Evolutionary conservation across 2,113 vertebrate genomes (phyloP).

Genomic region (Rallus limicola): DNA sequence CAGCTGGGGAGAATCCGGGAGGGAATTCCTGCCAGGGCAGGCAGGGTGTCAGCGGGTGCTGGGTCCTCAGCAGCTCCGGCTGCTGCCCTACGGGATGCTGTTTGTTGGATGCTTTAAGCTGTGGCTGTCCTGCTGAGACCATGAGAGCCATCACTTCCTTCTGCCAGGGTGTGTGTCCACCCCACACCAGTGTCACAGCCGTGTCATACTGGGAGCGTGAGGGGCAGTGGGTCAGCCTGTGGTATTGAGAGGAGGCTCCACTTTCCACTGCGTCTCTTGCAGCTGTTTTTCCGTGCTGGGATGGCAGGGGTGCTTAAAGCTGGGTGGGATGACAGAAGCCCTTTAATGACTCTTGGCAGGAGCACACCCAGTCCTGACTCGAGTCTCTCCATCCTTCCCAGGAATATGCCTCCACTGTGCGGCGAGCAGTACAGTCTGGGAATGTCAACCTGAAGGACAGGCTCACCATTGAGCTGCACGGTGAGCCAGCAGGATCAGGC

Average conservation of each 20-base stretch:
- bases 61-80: too few species aligned
- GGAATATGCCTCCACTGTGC: conserved; percentile 92
- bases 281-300: neutral
- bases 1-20: neutral
- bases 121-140: neutral
- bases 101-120: neutral
- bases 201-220: accelerated
- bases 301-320: neutral
- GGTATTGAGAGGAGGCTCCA: neutral
- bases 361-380: neutral
- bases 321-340: neutral
- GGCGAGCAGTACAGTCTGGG: conserved; percentile 85
- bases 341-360: neutral
- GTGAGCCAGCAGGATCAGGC: conserved; percentile 74
- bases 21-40: too few species aligned
- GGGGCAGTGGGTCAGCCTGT: accelerated
- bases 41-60: too few species aligned
- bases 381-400: conserved; percentile 43
- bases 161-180: neutral
- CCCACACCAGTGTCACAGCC: too few species aligned
- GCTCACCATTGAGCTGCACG: conserved; percentile 89
- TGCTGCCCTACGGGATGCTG: accelerated
- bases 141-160: neutral
- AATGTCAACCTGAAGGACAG: conserved; percentile 87
- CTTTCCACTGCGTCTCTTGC: neutral